These are phyloP conservation scores for Neuroscelio doddi DNA, from an alignment of 2,888 invertebrate species.

Conservation along the genomic window DNA sequence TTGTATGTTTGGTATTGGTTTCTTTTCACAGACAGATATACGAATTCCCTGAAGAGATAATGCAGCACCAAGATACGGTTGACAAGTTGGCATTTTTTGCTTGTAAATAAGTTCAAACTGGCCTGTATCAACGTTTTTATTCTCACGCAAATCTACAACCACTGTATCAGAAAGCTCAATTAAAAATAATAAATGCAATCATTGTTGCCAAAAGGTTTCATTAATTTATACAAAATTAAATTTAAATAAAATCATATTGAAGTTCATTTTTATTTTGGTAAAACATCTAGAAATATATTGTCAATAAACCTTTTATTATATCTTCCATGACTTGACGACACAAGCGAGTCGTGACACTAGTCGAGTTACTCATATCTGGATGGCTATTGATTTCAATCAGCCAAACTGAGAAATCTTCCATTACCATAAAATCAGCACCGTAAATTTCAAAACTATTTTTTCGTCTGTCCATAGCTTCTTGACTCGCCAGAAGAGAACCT, in stretches of 20 bases:
- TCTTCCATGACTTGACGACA: conserved; percentile 93
- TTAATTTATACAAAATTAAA: too few relatives aligned
- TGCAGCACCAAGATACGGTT: conserved; percentile 85
- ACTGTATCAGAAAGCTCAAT: conserved; percentile 74
- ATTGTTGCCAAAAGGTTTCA: too few relatives aligned
- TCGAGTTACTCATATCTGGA: conserved; percentile 93
- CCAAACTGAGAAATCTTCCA: conserved; percentile 91
- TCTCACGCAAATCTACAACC: conserved; percentile 82
- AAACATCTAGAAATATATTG: too few relatives aligned
- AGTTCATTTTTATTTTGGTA: too few relatives aligned
- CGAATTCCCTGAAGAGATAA: conserved; percentile 80
- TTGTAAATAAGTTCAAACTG: conserved; percentile 86
- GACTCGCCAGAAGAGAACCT: conserved; percentile 89
- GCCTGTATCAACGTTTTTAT: conserved; percentile 85
- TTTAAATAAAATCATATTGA: too few relatives aligned
- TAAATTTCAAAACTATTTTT: conserved; percentile 93
- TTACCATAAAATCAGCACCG: conserved; percentile 96
- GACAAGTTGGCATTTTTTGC: conserved; percentile 84
- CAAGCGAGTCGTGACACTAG: conserved; percentile 89
- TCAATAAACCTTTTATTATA: conserved; percentile 89
- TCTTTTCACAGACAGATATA: conserved; percentile 72
- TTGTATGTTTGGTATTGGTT: conserved; percentile 67
- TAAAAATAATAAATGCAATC: conserved; percentile 9
- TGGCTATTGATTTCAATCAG: conserved; percentile 95
- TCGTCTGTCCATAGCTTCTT: conserved; percentile 86